Percentiles rank a stretch among this genome's conserved stretches.
These are phyloP conservation scores for Gandaritis pyraliata DNA, from an alignment of 2,888 invertebrate genomes.

Conservation along the genomic window DNA sequence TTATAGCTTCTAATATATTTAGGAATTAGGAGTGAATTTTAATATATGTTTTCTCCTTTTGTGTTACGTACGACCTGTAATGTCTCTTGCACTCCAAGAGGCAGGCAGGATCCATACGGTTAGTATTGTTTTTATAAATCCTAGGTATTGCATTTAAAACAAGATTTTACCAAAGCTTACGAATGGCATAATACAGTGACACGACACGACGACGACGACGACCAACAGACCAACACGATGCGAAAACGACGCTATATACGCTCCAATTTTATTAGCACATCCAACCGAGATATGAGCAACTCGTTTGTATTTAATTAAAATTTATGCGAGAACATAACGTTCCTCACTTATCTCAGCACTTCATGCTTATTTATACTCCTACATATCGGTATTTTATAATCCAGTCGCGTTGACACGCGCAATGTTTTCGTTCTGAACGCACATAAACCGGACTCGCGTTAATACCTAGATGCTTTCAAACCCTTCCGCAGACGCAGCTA, in stretches of 20 bases:
- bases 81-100: too few relatives aligned
- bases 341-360: constrained; percentile 56
- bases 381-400: constrained; percentile 46
- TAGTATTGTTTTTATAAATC: too few relatives aligned
- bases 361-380: constrained; percentile 47
- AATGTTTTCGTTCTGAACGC: constrained; percentile 42
- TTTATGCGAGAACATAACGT: constrained; percentile 61
- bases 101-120: too few relatives aligned
- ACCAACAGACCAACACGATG: neutral
- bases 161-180: neutral
- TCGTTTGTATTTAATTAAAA: constrained; percentile 62
- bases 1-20: constrained; percentile 17
- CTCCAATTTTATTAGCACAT: constrained; percentile 54
- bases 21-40: constrained; percentile 13
- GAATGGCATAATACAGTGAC: constrained; percentile 3
- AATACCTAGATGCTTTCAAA: constrained; percentile 54
- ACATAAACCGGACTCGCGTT: constrained; percentile 48
- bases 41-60: constrained; percentile 11
- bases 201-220: too few relatives aligned
- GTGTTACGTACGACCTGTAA: too few relatives aligned
- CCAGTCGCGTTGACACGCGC: constrained; percentile 38
- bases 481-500: constrained; percentile 52
- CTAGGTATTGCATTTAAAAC: neutral
- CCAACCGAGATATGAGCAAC: constrained; percentile 52
- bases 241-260: neutral